Conservation (phyloP, 1,140 invertebrate species). For the Calephelis nemesis region DNA sequence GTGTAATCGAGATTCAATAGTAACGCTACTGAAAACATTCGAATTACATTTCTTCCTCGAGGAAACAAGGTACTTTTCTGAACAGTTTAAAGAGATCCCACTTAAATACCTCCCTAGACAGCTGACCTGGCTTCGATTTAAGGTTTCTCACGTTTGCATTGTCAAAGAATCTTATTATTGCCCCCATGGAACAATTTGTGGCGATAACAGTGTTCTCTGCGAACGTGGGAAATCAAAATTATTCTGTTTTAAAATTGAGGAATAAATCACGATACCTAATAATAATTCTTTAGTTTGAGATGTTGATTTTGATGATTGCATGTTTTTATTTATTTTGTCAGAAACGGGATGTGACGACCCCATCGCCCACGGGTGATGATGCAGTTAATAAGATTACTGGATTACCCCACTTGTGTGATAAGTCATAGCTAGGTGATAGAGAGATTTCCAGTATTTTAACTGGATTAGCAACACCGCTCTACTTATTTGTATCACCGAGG, state of each 20-base stretch:
- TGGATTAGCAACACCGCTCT: too few relatives aligned
- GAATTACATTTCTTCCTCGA: background rate
- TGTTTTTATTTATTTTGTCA: too few relatives aligned
- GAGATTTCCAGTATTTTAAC: too few relatives aligned
- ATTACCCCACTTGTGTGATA: too few relatives aligned
- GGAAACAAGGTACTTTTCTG: background rate
- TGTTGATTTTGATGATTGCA: too few relatives aligned
- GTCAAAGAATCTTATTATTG: slow-evolving; percentile 15
- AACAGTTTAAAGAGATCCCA: slow-evolving; percentile 1
- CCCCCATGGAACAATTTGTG: slow-evolving; percentile 8
- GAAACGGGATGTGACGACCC: too few relatives aligned
- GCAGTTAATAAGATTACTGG: too few relatives aligned
- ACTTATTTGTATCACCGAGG: too few relatives aligned
- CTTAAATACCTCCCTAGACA: slow-evolving; percentile 16
- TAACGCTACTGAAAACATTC: background rate
- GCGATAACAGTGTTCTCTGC: slow-evolving; percentile 15
- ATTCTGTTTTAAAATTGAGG: background rate
- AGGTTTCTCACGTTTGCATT: slow-evolving; percentile 16
- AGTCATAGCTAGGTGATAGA: too few relatives aligned
- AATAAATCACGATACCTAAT: too few relatives aligned
- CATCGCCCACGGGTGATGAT: too few relatives aligned
- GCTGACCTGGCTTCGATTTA: slow-evolving; percentile 17
- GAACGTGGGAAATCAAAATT: slow-evolving; percentile 16
- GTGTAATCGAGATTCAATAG: background rate
- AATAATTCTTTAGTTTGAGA: too few relatives aligned